These are phyloP conservation scores for Cinclus mexicanus DNA, from an alignment of 2,113 vertebrate species.

Conservation along the genomic window DNA sequence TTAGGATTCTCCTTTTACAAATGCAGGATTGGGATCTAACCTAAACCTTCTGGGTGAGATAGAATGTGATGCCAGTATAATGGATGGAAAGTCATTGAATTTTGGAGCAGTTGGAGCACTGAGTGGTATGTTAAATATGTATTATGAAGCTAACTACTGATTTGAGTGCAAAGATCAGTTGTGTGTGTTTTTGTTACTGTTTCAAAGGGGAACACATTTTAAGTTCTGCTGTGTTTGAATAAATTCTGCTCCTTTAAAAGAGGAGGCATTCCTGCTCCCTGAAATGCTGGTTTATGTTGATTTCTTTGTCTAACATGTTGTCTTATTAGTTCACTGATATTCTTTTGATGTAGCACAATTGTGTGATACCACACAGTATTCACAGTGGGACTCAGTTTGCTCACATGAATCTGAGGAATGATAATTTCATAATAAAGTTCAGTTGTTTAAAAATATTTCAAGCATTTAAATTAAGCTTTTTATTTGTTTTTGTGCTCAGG, in stretches of 20 bases:
- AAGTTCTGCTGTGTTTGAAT: background rate
- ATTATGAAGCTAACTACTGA: background rate
- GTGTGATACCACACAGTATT: background rate
- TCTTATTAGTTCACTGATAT: background rate
- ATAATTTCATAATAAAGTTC: background rate
- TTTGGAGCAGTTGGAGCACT: slow-evolving; percentile 96
- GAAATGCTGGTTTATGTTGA: background rate
- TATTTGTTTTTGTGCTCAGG: background rate
- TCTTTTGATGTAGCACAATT: background rate
- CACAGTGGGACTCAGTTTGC: background rate
- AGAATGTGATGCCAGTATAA: slow-evolving; percentile 98
- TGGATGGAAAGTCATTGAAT: slow-evolving; percentile 97
- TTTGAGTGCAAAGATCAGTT: background rate
- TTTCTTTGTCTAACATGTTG: background rate
- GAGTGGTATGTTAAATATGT: slow-evolving; percentile 78
- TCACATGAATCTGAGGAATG: background rate
- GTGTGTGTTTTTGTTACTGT: background rate
- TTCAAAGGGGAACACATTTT: background rate
- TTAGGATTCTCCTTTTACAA: slow-evolving; percentile 98
- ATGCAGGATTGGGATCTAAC: slow-evolving; percentile 97
- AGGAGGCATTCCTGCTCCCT: background rate
- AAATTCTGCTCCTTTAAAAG: background rate
- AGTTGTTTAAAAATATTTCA: background rate
- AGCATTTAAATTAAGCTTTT: background rate
- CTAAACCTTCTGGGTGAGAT: slow-evolving; percentile 96